Conservation (phyloP, 2,797 vertebrate species). For the Rhynchonycteris naso region DNA sequence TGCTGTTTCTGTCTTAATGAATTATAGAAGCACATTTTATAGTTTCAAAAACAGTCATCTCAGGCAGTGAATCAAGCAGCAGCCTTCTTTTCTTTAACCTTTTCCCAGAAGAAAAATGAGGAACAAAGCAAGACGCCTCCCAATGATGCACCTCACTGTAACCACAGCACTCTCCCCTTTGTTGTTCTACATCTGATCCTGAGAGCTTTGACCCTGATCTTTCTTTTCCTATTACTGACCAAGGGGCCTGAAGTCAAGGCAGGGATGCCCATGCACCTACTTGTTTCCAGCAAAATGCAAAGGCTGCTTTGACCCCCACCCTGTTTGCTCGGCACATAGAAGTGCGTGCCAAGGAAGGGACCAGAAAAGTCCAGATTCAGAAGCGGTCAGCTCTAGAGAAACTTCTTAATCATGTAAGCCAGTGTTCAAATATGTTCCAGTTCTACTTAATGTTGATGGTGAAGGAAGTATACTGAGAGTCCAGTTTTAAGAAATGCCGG, state of each 20-base stretch:
- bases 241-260: background rate
- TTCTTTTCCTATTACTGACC: background rate
- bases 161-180: rapidly evolving
- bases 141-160: background rate
- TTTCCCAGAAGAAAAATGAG: background rate
- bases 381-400: background rate
- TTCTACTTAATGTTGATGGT: background rate
- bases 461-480: slow-evolving; percentile 32
- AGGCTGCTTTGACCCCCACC: background rate
- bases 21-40: slow-evolving; percentile 39
- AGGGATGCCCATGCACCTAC: background rate
- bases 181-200: background rate
- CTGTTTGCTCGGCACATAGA: rapidly evolving
- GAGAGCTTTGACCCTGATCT: background rate
- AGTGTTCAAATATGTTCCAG: slow-evolving; percentile 8
- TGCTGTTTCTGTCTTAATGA: slow-evolving; percentile 67
- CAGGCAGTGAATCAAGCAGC: background rate
- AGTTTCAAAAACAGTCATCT: slow-evolving; percentile 51
- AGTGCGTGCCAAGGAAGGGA: background rate
- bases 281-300: background rate
- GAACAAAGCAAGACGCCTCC: background rate
- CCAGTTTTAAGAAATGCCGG: slow-evolving; percentile 49
- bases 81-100: background rate
- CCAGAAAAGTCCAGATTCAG: background rate
- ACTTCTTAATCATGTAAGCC: background rate